Evolutionary conservation across 2,113 vertebrate species (phyloP).

Genomic region (Chloropsis cyanopogon): DNA sequence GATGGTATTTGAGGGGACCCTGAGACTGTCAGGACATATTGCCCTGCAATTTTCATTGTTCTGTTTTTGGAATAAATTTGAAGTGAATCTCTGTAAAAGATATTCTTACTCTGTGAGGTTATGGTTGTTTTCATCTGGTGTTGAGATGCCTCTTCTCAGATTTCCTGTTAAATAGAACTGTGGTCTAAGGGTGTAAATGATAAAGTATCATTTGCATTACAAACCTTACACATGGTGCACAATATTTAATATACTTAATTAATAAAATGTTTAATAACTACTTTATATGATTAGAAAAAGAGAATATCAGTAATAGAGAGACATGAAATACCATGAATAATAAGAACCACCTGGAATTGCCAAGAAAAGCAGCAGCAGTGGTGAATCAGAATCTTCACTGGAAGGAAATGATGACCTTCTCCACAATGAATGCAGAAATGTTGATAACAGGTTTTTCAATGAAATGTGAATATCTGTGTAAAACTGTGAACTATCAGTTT

Average conservation of each 20-base stretch:
- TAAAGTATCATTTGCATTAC: background rate
- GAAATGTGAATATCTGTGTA: background rate
- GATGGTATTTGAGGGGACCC: background rate
- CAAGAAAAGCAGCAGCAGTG: background rate
- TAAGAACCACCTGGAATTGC: background rate
- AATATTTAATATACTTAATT: background rate
- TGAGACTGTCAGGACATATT: background rate
- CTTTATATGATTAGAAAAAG: background rate
- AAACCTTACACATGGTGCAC: background rate
- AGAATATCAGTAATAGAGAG: background rate
- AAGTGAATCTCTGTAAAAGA: background rate
- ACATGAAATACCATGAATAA: background rate
- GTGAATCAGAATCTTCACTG: background rate
- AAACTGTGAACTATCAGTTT: background rate
- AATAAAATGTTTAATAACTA: background rate
- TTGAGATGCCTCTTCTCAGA: background rate
- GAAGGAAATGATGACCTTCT: background rate
- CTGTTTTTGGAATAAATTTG: background rate
- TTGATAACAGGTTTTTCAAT: background rate
- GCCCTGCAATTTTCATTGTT: background rate
- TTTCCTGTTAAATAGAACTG: background rate
- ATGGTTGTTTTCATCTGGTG: background rate
- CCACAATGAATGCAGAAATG: background rate
- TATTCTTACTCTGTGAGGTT: background rate
- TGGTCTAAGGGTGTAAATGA: background rate